These are phyloP conservation scores for Hylaeus volcanicus DNA, from an alignment of 1,140 invertebrate species.

Conservation along the genomic window DNA sequence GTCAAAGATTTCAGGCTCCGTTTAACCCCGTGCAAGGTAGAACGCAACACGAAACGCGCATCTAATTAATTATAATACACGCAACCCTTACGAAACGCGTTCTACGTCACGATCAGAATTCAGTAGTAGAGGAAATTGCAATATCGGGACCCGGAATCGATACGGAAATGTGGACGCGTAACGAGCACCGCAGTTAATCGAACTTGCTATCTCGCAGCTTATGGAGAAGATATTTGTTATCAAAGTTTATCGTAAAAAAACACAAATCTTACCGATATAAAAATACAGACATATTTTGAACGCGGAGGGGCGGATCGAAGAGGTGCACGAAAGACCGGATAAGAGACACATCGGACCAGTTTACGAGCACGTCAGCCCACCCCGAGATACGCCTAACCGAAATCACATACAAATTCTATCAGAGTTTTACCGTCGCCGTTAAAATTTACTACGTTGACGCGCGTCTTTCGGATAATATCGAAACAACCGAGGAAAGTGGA, in stretches of 20 bases:
- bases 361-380: conserved; percentile 59
- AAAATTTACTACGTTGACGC: conserved; percentile 24
- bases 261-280: too few species aligned
- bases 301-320: background rate
- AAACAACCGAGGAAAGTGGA: background rate
- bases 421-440: conserved; percentile 51
- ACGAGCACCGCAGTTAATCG: background rate
- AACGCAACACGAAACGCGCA: too few species aligned
- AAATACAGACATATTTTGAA: too few species aligned
- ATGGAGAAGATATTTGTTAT: too few species aligned
- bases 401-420: conserved; percentile 51
- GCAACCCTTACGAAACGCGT: too few species aligned
- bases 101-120: background rate
- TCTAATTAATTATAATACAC: too few species aligned
- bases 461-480: background rate
- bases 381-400: conserved; percentile 23
- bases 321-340: background rate
- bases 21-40: too few species aligned
- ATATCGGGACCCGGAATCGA: background rate
- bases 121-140: background rate
- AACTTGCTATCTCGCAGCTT: too few species aligned
- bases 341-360: conserved; percentile 16
- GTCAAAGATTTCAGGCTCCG: too few species aligned
- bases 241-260: too few species aligned
- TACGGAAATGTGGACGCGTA: background rate